Conservation (phyloP, 2,113 vertebrate species). For the Phoenicopterus ruber region DNA sequence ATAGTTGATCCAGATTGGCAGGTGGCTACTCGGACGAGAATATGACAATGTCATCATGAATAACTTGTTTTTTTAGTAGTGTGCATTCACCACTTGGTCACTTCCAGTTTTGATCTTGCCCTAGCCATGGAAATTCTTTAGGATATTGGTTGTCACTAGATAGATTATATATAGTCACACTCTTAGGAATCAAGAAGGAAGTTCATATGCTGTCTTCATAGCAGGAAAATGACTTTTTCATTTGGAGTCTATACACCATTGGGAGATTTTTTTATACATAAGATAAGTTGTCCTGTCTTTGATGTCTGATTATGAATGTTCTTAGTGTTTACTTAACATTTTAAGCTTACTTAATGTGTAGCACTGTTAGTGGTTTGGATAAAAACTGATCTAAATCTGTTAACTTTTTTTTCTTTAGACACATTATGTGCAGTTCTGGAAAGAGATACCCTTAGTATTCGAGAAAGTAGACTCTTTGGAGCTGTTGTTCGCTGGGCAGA, state of each 20-base stretch:
- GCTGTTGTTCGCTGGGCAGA: slow-evolving; percentile 94
- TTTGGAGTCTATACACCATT: neutral
- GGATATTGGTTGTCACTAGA: neutral
- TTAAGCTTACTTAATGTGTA: neutral
- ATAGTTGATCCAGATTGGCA: neutral
- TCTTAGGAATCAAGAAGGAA: neutral
- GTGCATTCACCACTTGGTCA: neutral
- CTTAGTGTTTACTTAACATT: neutral
- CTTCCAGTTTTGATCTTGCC: neutral
- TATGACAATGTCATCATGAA: neutral
- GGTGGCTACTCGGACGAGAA: neutral
- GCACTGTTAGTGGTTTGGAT: neutral
- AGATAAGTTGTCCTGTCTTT: neutral
- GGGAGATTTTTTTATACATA: neutral
- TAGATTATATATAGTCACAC: neutral
- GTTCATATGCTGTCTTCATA: neutral
- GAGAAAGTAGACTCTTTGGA: slow-evolving; percentile 90
- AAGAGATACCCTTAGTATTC: slow-evolving; percentile 92
- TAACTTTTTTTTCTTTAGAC: slow-evolving; percentile 69
- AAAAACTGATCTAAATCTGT: neutral
- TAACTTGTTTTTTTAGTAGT: neutral
- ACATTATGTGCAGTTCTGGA: slow-evolving; percentile 90
- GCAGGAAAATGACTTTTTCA: neutral
- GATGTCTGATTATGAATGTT: neutral
- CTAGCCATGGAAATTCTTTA: neutral